Conservation (phyloP, 2,113 vertebrate species). For the Hippocampus comes region DNA sequence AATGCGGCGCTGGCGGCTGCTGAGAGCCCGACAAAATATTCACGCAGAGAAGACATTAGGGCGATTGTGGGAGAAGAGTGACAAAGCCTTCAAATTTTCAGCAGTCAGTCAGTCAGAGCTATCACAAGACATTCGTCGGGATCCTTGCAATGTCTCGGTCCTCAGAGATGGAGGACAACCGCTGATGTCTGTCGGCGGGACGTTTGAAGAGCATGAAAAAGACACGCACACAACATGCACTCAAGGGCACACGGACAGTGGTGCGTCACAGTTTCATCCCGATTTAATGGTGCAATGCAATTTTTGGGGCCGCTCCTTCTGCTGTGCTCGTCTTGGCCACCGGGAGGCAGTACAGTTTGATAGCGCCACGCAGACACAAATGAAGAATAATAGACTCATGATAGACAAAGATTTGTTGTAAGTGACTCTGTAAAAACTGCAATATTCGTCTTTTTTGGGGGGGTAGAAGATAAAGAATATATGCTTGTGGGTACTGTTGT, state of each 20-base stretch:
- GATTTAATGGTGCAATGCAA: neutral
- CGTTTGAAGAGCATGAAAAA: neutral
- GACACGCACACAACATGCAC: neutral
- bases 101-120: neutral
- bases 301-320: neutral
- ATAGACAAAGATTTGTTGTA: no score
- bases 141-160: neutral
- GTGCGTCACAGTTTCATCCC: neutral
- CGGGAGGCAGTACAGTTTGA: neutral
- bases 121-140: neutral
- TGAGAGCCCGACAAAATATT: neutral
- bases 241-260: no score
- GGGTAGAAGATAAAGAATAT: no score
- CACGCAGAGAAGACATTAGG: neutral
- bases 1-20: constrained; percentile 1
- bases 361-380: neutral
- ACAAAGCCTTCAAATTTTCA: neutral
- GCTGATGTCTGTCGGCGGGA: neutral
- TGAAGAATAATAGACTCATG: no score
- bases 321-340: neutral
- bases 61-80: neutral
- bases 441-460: neutral
- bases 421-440: no score
- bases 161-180: neutral
- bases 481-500: no score